Conservation (phyloP, 1,140 invertebrate genomes). For the Drosophila equinoxialis region DNA sequence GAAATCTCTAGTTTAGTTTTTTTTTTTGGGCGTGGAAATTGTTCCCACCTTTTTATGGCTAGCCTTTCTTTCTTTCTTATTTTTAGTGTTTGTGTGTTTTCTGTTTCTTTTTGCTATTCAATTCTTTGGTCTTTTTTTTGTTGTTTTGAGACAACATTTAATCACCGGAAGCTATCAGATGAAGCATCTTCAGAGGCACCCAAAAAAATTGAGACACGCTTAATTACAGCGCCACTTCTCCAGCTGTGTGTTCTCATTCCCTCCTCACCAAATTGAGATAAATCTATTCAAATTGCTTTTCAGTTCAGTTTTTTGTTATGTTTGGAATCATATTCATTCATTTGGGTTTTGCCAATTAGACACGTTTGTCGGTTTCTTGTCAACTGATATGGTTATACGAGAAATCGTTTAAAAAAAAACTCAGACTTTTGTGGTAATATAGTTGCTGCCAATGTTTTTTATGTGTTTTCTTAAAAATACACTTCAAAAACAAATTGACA, state of each 20-base stretch:
- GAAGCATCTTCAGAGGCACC: slow-evolving; percentile 39
- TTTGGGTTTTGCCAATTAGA: slow-evolving; percentile 57
- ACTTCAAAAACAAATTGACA: too few relatives aligned
- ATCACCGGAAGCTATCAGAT: slow-evolving; percentile 73
- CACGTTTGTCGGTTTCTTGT: slow-evolving; percentile 55
- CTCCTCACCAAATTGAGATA: slow-evolving; percentile 29
- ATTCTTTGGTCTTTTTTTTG: slow-evolving; percentile 22
- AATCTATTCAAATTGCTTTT: slow-evolving; percentile 71
- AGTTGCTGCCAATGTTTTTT: too few relatives aligned
- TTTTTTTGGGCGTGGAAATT: slow-evolving; percentile 57
- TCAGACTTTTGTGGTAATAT: neutral
- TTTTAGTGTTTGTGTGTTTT: slow-evolving; percentile 30
- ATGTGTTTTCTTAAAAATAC: too few relatives aligned
- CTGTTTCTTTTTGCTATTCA: slow-evolving; percentile 26
- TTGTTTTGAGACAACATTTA: slow-evolving; percentile 42
- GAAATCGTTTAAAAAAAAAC: neutral
- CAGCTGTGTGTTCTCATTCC: slow-evolving; percentile 42
- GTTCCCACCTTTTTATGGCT: slow-evolving; percentile 69
- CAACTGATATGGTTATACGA: slow-evolving; percentile 36
- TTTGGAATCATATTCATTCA: slow-evolving; percentile 23
- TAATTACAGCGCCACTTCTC: slow-evolving; percentile 59
- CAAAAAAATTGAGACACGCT: slow-evolving; percentile 40
- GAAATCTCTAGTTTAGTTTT: slow-evolving; percentile 36
- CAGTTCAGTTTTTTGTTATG: slow-evolving; percentile 42
- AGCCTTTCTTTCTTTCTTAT: slow-evolving; percentile 36